A percentile compares a stretch with the other conserved stretches of the same genome.
phyloP scores from a whole-genome alignment of 2,797 vertebrate genomes.

The Botia almorhae region DNA sequence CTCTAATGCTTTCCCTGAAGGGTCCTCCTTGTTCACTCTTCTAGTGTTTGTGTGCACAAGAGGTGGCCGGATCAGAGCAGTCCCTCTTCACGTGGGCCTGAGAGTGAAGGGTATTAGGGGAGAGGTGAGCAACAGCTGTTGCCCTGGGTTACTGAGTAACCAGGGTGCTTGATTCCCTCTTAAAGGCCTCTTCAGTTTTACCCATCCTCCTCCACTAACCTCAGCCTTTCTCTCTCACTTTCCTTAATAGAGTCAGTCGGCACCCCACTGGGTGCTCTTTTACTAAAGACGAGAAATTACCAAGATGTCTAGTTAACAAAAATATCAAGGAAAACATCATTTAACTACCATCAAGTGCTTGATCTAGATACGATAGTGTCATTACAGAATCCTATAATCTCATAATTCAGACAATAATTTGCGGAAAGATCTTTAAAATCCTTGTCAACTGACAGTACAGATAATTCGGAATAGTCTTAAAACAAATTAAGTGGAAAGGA shows the following conservation, averaged over 20 bases:
- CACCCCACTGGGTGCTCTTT: background rate
- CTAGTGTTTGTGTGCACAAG: constrained; percentile 47
- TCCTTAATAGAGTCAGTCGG: background rate
- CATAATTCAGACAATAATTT: too few relatives aligned
- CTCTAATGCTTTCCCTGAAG: background rate
- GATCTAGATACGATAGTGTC: background rate
- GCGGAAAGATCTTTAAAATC: too few relatives aligned
- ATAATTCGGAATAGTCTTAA: too few relatives aligned
- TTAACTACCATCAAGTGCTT: background rate
- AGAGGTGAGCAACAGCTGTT: constrained; percentile 78
- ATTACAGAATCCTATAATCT: background rate
- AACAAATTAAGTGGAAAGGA: too few relatives aligned
- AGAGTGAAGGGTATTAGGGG: constrained; percentile 81
- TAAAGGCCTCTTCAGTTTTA: constrained; percentile 59
- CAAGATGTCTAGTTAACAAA: background rate
- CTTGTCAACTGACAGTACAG: too few relatives aligned
- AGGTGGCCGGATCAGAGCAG: constrained; percentile 71
- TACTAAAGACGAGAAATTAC: background rate
- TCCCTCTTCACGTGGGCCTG: constrained; percentile 74
- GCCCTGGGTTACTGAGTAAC: constrained; percentile 80
- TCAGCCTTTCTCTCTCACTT: constrained; percentile 10
- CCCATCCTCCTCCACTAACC: constrained; percentile 12
- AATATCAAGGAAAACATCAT: background rate
- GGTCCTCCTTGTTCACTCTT: background rate
- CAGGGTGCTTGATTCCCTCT: constrained; percentile 63